Evolutionary conservation across 2,888 invertebrate genomes (phyloP).

Genomic region (Drosophila testacea): DNA sequence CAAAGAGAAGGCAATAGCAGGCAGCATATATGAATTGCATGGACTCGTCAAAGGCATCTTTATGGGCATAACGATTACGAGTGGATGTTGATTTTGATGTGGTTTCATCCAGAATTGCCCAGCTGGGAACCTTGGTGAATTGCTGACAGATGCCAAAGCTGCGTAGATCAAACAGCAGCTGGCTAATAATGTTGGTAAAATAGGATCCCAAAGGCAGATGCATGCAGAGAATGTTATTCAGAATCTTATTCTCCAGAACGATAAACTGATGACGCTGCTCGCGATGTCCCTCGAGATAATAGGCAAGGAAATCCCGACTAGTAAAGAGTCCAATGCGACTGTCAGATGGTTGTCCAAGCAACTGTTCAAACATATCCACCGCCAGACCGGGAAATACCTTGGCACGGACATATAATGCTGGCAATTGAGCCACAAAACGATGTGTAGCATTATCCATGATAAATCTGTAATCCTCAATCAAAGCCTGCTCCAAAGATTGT

Average conservation of each 20-base stretch:
- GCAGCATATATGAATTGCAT: conserved; percentile 55
- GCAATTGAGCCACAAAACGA: conserved; percentile 44
- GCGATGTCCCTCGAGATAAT: conserved; percentile 38
- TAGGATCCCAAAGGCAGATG: conserved; percentile 61
- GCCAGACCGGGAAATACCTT: conserved; percentile 42
- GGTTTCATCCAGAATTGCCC: conserved; percentile 4
- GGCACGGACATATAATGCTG: conserved; percentile 16
- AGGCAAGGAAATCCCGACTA: conserved; percentile 43
- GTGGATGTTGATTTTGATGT: conserved; percentile 4
- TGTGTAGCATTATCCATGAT: conserved; percentile 60
- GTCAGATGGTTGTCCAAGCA: conserved; percentile 34
- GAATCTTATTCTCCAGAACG: conserved; percentile 46
- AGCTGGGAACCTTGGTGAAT: conserved; percentile 9
- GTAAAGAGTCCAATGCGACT: conserved; percentile 32
- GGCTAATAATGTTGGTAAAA: conserved; percentile 27
- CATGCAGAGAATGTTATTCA: conserved; percentile 62
- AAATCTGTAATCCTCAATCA: conserved; percentile 45
- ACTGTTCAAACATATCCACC: conserved; percentile 47
- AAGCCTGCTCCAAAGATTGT: conserved; percentile 42
- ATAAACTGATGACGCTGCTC: conserved; percentile 22
- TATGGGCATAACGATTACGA: neutral
- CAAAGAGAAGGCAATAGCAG: conserved; percentile 38
- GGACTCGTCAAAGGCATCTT: conserved; percentile 28
- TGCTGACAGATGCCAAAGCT: conserved; percentile 56
- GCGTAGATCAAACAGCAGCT: conserved; percentile 49